Evolutionary conservation across 2,113 vertebrate genomes (phyloP), one percentile per base, ranked within the genome.

Genomic region (Turnix velox): DNA sequence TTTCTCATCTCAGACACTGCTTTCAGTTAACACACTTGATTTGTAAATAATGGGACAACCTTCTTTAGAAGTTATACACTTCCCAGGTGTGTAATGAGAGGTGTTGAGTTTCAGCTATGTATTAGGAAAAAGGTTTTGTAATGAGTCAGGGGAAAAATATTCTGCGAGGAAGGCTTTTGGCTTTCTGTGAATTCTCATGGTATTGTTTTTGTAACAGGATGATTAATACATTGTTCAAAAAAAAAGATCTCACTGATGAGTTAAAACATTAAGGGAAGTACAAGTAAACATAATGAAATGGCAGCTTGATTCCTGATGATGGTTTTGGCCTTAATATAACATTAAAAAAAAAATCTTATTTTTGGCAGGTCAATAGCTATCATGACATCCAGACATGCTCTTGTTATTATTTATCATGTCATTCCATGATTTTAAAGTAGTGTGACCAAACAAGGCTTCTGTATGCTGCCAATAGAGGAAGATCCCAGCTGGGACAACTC

Each of bases 11-110:
- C 43, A 71, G 65, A 59, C 1, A 4, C 20, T 76, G 28, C 27
- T 94, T 95, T 95, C 83, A 96, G 80, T 72, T 86, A 95, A 72
- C 11, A 33, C 24, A 43, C 75, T 71, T 76, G 65, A 73, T 62
- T 33, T 74, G 66, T 69, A 90, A 96, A 90, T 89, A 90, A 68
- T 42, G 20, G 20, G 49, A 65, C 49, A 39, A 35, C 24, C 23
- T 79, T 87, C 57, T 86, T 83, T 39, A 80, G 82, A 40, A 92
- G 52, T 35, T 67, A 14, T 1, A 23, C 14, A 12, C 17, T 95
- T 93, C 39, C 51, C 35, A 84, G 75, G 73, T 85, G 30, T 68
- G 28, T 55, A 62, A 87, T 14, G 40, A 93, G 65, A 83, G 45
- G 55, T 52, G 55, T 37, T 77, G 33, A 54, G 25, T 69, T 95